Percentiles rank a stretch among this genome's conserved stretches.
These are phyloP conservation scores for Varroa destructor DNA, from an alignment of 1,140 invertebrate species.

Conservation along the genomic window DNA sequence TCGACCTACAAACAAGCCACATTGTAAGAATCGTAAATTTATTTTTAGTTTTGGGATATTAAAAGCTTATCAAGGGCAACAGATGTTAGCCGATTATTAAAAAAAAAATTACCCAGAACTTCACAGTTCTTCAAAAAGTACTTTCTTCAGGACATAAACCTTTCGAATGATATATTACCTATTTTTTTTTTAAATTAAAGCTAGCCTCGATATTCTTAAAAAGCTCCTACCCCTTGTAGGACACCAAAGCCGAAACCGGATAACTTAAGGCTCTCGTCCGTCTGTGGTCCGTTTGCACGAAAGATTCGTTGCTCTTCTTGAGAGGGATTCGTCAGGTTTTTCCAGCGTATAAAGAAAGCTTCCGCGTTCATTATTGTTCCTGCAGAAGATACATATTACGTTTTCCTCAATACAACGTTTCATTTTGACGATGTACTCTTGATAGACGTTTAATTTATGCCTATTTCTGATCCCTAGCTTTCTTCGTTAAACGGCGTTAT, in stretches of 20 bases:
- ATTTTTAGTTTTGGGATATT: background rate
- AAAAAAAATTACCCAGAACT: background rate
- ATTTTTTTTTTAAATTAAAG: no score
- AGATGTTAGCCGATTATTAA: background rate
- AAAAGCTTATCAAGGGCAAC: background rate
- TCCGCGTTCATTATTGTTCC: conserved; percentile 92
- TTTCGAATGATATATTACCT: no score
- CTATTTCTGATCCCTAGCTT: no score
- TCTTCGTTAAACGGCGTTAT: background rate
- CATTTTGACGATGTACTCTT: no score
- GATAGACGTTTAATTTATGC: no score
- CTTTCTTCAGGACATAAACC: no score
- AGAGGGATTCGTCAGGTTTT: conserved; percentile 77
- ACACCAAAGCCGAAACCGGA: conserved; percentile 88
- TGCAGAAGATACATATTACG: background rate
- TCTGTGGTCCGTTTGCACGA: conserved; percentile 72
- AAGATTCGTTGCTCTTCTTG: conserved; percentile 96
- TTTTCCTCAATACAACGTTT: no score
- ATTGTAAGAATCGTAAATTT: no score
- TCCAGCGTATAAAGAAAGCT: conserved; percentile 95
- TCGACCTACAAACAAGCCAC: conserved; percentile 54
- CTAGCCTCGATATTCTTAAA: background rate
- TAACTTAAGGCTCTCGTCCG: conserved; percentile 71
- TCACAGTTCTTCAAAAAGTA: no score
- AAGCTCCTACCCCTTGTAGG: conserved; percentile 8